phyloP scores from a whole-genome alignment of 2,113 vertebrate genomes.

The Helogale parvula region DNA sequence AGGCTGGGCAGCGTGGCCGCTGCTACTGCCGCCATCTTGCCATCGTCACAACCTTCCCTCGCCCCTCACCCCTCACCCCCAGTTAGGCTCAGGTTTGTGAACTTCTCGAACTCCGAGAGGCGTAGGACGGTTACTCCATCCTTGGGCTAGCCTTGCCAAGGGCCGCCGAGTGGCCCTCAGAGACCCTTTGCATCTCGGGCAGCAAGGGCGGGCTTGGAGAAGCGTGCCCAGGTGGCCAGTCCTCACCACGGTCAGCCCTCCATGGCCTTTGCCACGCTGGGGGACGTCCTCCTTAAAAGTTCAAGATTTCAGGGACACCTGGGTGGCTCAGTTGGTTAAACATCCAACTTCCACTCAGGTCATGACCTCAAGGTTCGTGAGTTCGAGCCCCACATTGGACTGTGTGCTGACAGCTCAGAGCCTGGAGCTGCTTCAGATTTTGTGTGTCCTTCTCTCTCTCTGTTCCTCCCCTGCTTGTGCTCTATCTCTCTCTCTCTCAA shows the following conservation, averaged over 20 bases:
- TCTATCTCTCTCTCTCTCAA: neutral
- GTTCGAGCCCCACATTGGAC: too few relatives aligned
- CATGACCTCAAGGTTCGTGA: too few relatives aligned
- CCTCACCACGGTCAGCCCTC: neutral
- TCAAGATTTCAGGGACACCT: neutral
- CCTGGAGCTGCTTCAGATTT: too few relatives aligned
- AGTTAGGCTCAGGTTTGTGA: neutral
- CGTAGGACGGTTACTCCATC: neutral
- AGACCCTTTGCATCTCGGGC: neutral
- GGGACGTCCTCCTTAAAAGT: neutral
- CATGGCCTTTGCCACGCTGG: neutral
- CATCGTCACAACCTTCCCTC: neutral
- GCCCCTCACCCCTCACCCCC: too few relatives aligned
- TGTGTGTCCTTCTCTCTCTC: neutral
- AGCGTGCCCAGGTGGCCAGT: neutral
- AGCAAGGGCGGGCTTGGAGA: neutral
- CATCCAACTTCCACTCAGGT: too few relatives aligned
- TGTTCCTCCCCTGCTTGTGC: neutral
- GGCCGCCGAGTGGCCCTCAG: neutral
- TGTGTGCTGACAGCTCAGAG: neutral
- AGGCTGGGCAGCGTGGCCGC: rapidly evolving
- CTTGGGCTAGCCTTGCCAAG: neutral
- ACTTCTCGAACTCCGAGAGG: neutral
- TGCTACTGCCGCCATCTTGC: rapidly evolving
- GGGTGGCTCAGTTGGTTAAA: too few relatives aligned